Conservation (phyloP, 2,797 vertebrate genomes). For the Gallinago solitaria region DNA sequence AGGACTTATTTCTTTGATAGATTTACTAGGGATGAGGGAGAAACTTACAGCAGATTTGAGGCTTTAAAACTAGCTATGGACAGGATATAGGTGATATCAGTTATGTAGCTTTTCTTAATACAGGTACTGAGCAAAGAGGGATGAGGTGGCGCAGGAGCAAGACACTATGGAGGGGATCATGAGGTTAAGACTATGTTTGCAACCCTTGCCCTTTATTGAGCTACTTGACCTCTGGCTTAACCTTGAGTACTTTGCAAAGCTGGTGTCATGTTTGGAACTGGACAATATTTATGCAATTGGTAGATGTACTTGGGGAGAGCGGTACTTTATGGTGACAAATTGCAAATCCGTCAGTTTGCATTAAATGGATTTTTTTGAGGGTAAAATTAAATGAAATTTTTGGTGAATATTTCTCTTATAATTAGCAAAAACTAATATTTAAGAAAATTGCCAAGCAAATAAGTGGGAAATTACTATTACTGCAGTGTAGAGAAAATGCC, state of each 20-base stretch:
- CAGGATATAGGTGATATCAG: neutral
- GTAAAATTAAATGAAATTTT: neutral
- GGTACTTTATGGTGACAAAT: neutral
- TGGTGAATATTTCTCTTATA: neutral
- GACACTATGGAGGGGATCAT: neutral
- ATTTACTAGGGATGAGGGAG: neutral
- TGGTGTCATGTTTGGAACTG: neutral
- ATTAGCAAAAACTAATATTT: neutral
- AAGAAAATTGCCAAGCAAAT: neutral
- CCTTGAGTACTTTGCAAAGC: neutral
- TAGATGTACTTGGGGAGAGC: neutral
- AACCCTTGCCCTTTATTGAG: neutral
- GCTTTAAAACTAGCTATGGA: neutral
- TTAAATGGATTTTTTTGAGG: neutral
- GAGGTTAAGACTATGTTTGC: neutral
- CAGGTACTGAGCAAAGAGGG: neutral
- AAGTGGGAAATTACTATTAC: neutral
- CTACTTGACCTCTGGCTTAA: neutral
- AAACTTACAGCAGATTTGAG: neutral
- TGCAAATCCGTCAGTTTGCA: neutral
- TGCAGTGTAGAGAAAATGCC: neutral
- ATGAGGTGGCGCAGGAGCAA: neutral
- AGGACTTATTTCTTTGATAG: neutral
- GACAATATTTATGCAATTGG: neutral
- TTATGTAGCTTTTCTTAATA: neutral